Conservation (phyloP, 2,113 vertebrate species). For the Aramus guarauna region DNA sequence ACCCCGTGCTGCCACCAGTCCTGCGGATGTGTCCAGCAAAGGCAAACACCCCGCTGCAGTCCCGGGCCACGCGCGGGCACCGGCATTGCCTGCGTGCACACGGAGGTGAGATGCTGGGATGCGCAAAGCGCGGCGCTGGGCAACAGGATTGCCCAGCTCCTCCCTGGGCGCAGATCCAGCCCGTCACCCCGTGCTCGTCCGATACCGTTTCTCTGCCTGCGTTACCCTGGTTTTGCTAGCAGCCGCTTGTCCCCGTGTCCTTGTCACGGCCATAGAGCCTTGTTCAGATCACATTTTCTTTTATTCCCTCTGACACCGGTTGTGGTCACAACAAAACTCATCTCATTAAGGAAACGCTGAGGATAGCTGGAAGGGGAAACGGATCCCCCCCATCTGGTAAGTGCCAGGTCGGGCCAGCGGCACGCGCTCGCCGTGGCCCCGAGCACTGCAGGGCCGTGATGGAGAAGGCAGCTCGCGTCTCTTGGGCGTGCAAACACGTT, state of each 20-base stretch:
- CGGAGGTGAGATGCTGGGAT: neutral
- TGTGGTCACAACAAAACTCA: conserved; percentile 30
- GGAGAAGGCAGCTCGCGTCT: neutral
- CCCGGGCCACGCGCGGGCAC: fast-evolving
- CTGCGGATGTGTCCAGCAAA: neutral
- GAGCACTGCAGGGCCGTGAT: neutral
- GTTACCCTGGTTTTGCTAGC: neutral
- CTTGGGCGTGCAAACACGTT: fast-evolving
- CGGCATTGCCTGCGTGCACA: fast-evolving
- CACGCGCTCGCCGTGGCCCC: fast-evolving
- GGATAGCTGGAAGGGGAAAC: neutral
- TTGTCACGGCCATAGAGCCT: neutral
- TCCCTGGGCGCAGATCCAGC: neutral
- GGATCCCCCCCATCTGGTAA: neutral
- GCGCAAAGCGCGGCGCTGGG: fast-evolving
- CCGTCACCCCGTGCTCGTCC: fast-evolving
- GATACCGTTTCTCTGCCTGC: fast-evolving
- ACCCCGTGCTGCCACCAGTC: fast-evolving
- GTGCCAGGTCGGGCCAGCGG: neutral
- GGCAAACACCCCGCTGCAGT: neutral
- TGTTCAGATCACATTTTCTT: neutral
- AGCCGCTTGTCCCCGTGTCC: neutral
- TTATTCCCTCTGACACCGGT: conserved; percentile 16
- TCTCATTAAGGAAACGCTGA: neutral
- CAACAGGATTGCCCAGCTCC: neutral